Evolutionary conservation across 2,888 invertebrate species (phyloP), one percentile per base, ranked within the genome.

Genomic region (Diadegma fenestrale): DNA sequence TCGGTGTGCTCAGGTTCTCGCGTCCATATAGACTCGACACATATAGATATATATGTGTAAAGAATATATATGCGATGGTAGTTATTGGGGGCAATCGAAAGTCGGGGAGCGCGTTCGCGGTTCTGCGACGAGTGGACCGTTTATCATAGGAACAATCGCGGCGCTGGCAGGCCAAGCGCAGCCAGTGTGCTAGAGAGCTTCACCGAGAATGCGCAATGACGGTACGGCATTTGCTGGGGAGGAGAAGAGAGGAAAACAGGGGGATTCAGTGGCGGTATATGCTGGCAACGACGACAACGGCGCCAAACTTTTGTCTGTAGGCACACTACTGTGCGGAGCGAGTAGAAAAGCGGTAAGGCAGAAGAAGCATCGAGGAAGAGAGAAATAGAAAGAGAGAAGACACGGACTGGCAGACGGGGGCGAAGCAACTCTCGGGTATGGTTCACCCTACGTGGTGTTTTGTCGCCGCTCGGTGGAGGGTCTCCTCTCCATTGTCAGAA

Each of bases 71-170:
- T 58, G 54, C 37, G 54, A 26, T 58, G 58, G 58, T 58, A 58
- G 19, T 80, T 80, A 80, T 80, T 80, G 45, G 64, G 41, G 26
- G 68, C 66, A 80, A 75, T 68, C 73, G 73, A 73, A 73, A 75
- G 66, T 66, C 41, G 37, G 64, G 58, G 54, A 51, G 45, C 48
- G 71, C 51, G 66, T 75, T 66, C 45, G 73, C 66, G 75, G 61
- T 72, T 66, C 63, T 54, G 73, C 41, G 75, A 61, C 43, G 75
- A 75, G 68, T 81, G 45, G 69, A 61, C 68, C 75, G 75, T 81
- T 81, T 81, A 81, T 81, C 81, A 81, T 81, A 81, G 22, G 75
- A 81, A 81, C 81, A 81, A 81, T 81, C 81, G 81, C 81, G 68
- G 58, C 33, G 81, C 22, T 81, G 75, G 75, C 81, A 68, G 69